Evolutionary conservation across 2,888 invertebrate species (phyloP).

Genomic region (Eristalinus aeneus): DNA sequence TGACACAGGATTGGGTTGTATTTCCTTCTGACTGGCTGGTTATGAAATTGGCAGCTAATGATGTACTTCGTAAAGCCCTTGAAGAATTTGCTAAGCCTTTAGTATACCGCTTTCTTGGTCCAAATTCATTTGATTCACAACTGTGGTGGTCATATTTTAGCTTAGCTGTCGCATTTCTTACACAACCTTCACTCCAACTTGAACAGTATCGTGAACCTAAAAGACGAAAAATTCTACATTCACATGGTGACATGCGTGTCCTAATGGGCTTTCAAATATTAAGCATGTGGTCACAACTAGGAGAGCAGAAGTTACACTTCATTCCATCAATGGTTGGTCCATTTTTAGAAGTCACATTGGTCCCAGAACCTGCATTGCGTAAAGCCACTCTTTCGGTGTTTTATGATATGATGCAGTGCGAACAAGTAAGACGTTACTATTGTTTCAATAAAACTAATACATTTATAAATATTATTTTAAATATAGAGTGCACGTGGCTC

Average conservation of each 20-base stretch:
- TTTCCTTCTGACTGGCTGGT: slow-evolving; percentile 96
- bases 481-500: slow-evolving; percentile 87
- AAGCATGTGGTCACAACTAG: slow-evolving; percentile 94
- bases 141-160: slow-evolving; percentile 90
- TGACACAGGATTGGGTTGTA: slow-evolving; percentile 80
- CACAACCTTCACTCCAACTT: slow-evolving; percentile 89
- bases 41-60: slow-evolving; percentile 93
- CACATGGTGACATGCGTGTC: slow-evolving; percentile 94
- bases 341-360: slow-evolving; percentile 94
- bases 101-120: slow-evolving; percentile 89
- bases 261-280: slow-evolving; percentile 95
- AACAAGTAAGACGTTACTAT: slow-evolving; percentile 81
- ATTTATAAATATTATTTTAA: background rate
- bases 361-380: slow-evolving; percentile 91
- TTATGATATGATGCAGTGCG: slow-evolving; percentile 97
- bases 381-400: slow-evolving; percentile 95
- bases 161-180: slow-evolving; percentile 89
- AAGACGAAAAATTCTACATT: slow-evolving; percentile 88
- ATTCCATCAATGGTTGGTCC: slow-evolving; percentile 97
- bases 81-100: slow-evolving; percentile 94
- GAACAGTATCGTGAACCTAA: slow-evolving; percentile 92
- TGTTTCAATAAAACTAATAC: background rate
- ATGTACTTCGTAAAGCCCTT: slow-evolving; percentile 90
- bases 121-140: slow-evolving; percentile 88
- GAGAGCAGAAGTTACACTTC: slow-evolving; percentile 92